Evolutionary conservation across 2,888 invertebrate genomes (phyloP), one percentile per base, ranked within the genome.

Genomic region (Lysandra bellargus): DNA sequence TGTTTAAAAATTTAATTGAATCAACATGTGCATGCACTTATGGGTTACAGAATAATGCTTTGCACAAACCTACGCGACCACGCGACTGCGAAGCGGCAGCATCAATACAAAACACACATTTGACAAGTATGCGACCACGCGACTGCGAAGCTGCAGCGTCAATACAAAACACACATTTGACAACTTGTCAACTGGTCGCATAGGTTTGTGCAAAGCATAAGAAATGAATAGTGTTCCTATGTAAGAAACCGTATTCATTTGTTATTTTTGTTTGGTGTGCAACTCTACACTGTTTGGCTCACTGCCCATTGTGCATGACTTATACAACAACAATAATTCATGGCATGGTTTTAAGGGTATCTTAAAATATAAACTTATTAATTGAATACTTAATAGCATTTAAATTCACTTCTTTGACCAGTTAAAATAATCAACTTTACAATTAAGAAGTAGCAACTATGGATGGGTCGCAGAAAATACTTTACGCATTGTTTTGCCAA

Each of bases 271-370:
- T 64, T 69, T 33, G 69, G 69, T 69, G 69, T 69, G 69, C 30
- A 69, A 69, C 33, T 33, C 69, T 33, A 69, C 33, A 69, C 14
- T 12, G 14, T 12, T 69, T 69, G 69, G 69, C 69, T 69, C 14
- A 33, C 12, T 69, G 69, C 69, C 69, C 69, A 69, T 69, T 33
- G 69, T 69, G 69, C 33, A 69, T 69, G 69, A 69, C 33, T 69
- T 69, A 69, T 69, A 69, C 9, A 4, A 33, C 33, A 33, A 33
- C 33, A 33, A 69, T 69, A 69, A 69, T 33, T 69, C 33, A 33
- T 33, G 14, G 69, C 69, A 69, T 69, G 33, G 14, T 69, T 69
- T 69, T 33, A 69, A 3, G 9, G 12, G 30, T 14, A 69, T 69
- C 14, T 17, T 4, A 3, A 17, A 69, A 9, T 33, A 37, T 37